A percentile compares a stretch with the other conserved stretches of the same genome.
phyloP scores from a whole-genome alignment of 2,113 vertebrate genomes.

The Oreochromis niloticus region DNA sequence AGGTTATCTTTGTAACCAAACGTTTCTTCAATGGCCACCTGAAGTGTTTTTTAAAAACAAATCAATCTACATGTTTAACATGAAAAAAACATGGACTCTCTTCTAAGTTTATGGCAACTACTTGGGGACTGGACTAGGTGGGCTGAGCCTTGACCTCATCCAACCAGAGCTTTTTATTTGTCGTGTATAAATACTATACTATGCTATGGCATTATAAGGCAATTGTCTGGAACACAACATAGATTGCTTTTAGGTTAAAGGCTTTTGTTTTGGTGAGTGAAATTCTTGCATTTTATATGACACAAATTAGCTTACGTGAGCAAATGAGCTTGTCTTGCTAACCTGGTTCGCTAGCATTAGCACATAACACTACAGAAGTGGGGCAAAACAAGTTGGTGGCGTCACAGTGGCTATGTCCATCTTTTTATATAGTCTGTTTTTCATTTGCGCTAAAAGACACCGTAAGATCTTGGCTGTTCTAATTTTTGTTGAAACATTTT shows the following conservation, averaged over 20 bases:
- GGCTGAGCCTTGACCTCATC: not conserved
- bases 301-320: not conserved
- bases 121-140: not conserved
- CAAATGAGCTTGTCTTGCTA: not conserved
- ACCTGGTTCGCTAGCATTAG: not conserved
- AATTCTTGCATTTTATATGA: not conserved
- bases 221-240: not conserved
- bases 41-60: not conserved
- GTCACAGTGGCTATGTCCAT: not conserved
- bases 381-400: not conserved
- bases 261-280: not conserved
- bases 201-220: not conserved
- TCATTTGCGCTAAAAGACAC: not conserved
- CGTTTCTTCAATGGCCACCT: not conserved
- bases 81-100: not conserved
- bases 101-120: not conserved
- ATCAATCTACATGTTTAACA: not conserved
- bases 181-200: not conserved
- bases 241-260: not conserved
- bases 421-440: not conserved
- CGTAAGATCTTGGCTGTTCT: not conserved
- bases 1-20: not conserved
- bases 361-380: not conserved
- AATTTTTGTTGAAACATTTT: not conserved
- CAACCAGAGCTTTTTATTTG: not conserved